phyloP scores from a whole-genome alignment of 2,888 invertebrate species.

The Malacosoma neustria region DNA sequence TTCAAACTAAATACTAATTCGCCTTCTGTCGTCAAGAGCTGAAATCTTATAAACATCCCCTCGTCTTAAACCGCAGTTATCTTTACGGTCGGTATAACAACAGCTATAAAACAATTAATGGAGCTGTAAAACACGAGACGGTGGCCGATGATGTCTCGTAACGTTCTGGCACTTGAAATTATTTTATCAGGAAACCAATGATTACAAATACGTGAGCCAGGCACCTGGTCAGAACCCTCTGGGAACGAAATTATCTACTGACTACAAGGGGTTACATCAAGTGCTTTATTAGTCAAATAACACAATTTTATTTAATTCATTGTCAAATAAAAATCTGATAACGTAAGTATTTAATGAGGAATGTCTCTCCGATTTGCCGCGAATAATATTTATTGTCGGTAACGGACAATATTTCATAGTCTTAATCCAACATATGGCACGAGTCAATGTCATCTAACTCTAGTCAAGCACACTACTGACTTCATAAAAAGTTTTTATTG shows the following conservation, averaged over 20 bases:
- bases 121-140: slow-evolving; percentile 46
- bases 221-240: slow-evolving; percentile 34
- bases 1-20: slow-evolving; percentile 6
- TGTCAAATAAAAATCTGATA: neutral
- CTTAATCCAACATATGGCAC: no score
- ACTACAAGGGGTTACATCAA: neutral
- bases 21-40: slow-evolving; percentile 22
- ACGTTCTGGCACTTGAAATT: slow-evolving; percentile 31
- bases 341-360: no score
- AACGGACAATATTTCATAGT: no score
- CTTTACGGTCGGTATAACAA: slow-evolving; percentile 50
- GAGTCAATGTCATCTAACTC: no score
- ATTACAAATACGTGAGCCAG: slow-evolving; percentile 5
- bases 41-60: slow-evolving; percentile 50
- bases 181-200: slow-evolving; percentile 26
- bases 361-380: no score
- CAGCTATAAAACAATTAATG: slow-evolving; percentile 61
- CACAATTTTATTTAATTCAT: slow-evolving; percentile 9
- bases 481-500: no score
- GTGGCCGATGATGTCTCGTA: slow-evolving; percentile 38
- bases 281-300: slow-evolving; percentile 16
- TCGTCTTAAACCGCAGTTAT: slow-evolving; percentile 35
- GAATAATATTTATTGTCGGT: no score
- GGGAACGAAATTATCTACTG: slow-evolving; percentile 25
- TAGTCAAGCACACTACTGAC: no score